A percentile compares a stretch with the other conserved stretches of the same genome.
phyloP scores from a whole-genome alignment of 2,888 invertebrate genomes.

The Sesia apiformis region DNA sequence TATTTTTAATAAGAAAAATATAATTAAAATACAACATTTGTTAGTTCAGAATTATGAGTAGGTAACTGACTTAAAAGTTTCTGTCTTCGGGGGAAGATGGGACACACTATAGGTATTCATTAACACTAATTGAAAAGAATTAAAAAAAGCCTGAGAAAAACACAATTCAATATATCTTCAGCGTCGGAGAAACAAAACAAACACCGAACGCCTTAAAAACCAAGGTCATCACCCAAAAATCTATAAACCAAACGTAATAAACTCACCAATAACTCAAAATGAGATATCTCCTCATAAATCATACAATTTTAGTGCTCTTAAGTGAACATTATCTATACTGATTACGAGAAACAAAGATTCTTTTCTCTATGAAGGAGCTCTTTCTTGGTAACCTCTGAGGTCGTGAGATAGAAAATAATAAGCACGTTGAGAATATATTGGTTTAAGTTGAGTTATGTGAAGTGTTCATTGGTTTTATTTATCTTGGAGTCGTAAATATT shows the following conservation, averaged over 20 bases:
- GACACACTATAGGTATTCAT: too few relatives aligned
- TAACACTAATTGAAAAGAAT: too few relatives aligned
- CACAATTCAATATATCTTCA: too few relatives aligned
- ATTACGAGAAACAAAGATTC: conserved; percentile 48
- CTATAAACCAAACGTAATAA: conserved; percentile 11
- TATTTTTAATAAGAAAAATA: too few relatives aligned
- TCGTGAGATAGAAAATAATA: conserved; percentile 36
- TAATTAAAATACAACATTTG: too few relatives aligned
- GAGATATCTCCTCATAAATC: conserved; percentile 56
- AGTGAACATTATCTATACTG: conserved; percentile 54
- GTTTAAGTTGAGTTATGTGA: conserved; percentile 6
- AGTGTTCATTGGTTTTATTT: conserved; percentile 7
- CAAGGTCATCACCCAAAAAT: conserved; percentile 2
- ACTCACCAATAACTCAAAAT: conserved; percentile 20
- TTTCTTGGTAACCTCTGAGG: conserved; percentile 37
- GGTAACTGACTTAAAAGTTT: too few relatives aligned
- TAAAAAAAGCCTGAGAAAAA: too few relatives aligned
- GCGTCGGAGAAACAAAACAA: too few relatives aligned
- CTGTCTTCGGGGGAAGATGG: too few relatives aligned
- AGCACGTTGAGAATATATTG: conserved; percentile 23
- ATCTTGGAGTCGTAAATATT: conserved; percentile 2
- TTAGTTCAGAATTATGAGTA: too few relatives aligned
- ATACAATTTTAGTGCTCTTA: conserved; percentile 53
- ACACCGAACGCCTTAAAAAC: too few relatives aligned
- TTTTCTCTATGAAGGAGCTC: conserved; percentile 24